Evolutionary conservation across 2,888 invertebrate species (phyloP).

Genomic region (Nipponacmea schrenckii): DNA sequence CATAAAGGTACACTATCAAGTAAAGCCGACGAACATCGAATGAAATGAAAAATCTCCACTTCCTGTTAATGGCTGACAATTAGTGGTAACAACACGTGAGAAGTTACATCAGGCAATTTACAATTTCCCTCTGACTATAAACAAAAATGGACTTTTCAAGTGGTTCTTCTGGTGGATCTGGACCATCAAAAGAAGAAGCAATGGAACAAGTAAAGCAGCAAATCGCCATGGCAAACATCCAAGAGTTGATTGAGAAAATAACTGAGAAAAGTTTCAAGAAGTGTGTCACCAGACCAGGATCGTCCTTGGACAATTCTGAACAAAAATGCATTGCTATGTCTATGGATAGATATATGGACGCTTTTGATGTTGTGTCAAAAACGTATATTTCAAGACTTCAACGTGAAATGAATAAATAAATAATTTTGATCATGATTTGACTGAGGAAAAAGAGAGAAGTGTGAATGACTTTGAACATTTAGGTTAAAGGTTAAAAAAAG

Average conservation of each 20-base stretch:
- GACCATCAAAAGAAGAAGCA: constrained; percentile 49
- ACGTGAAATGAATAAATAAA: constrained; percentile 72
- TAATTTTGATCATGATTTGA: not conserved
- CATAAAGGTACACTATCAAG: too few species aligned
- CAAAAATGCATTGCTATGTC: constrained; percentile 89
- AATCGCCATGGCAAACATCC: constrained; percentile 91
- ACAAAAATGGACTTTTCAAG: constrained; percentile 45
- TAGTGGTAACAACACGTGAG: too few species aligned
- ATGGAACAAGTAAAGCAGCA: constrained; percentile 93
- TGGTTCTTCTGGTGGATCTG: constrained; percentile 30
- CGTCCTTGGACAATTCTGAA: constrained; percentile 75
- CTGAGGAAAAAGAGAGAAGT: not conserved
- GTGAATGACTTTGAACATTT: too few species aligned
- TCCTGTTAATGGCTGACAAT: too few species aligned
- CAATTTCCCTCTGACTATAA: not conserved
- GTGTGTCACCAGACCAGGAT: constrained; percentile 90
- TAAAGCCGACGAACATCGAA: too few species aligned
- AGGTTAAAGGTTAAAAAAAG: too few species aligned
- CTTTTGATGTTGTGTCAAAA: constrained; percentile 91
- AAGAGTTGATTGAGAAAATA: constrained; percentile 90
- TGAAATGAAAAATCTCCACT: too few species aligned
- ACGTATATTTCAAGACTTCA: constrained; percentile 88
- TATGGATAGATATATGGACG: constrained; percentile 98
- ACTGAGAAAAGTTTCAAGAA: constrained; percentile 97
- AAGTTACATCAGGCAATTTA: too few species aligned